phyloP scores from a whole-genome alignment of 2,888 invertebrate genomes.

The Achlya flavicornis region DNA sequence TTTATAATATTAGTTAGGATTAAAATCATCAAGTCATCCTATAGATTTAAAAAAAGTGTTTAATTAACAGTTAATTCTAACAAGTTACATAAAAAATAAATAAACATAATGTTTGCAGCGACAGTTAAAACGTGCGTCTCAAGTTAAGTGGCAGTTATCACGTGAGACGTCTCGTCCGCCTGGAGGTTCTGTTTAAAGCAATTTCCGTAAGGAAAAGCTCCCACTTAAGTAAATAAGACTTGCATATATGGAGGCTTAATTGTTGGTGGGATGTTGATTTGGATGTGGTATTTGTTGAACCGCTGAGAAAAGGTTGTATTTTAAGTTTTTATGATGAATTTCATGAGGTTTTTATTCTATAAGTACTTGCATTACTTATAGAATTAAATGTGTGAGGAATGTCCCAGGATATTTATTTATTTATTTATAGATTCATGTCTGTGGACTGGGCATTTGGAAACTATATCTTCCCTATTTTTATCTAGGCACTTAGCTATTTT shows the following conservation, averaged over 20 bases:
- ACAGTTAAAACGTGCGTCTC: slow-evolving; percentile 14
- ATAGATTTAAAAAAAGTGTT: too few relatives aligned
- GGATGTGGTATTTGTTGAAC: neutral
- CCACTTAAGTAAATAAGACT: slow-evolving; percentile 49
- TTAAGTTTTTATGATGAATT: too few relatives aligned
- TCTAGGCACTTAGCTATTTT: too few relatives aligned
- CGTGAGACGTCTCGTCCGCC: slow-evolving; percentile 27
- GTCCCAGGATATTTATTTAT: too few relatives aligned
- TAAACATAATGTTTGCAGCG: slow-evolving; percentile 15
- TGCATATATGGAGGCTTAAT: slow-evolving; percentile 40
- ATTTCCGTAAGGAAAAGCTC: slow-evolving; percentile 45
- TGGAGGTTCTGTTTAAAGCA: slow-evolving; percentile 41
- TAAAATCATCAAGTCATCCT: neutral
- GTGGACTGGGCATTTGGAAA: too few relatives aligned
- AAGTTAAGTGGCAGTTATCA: slow-evolving; percentile 47
- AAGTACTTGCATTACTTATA: slow-evolving; percentile 12
- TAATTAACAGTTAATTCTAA: too few relatives aligned
- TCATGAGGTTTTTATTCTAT: too few relatives aligned
- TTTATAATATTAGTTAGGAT: too few relatives aligned
- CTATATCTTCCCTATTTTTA: too few relatives aligned
- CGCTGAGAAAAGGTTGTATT: too few relatives aligned
- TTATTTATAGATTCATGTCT: too few relatives aligned
- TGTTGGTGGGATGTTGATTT: slow-evolving; percentile 10
- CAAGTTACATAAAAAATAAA: neutral
- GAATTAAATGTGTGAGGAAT: too few relatives aligned